phyloP scores from a whole-genome alignment of 1,140 invertebrate genomes.

The Cydia pomonella region DNA sequence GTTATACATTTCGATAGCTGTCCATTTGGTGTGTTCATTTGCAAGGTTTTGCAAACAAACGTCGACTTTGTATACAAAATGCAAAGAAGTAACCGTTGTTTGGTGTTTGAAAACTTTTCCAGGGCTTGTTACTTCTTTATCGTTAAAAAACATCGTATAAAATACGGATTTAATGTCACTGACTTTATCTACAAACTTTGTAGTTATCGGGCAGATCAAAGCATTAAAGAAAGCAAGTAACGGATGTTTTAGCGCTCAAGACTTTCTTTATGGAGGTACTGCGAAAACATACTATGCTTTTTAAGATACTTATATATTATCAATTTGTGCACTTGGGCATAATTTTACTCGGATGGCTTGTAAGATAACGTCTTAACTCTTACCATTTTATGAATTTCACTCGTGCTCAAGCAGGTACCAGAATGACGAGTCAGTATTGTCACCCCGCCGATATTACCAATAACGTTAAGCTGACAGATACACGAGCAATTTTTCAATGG shows the following conservation, averaged over 20 bases:
- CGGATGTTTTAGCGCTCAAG: constrained; percentile 31
- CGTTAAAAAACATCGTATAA: constrained; percentile 31
- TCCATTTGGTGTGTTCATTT: neutral
- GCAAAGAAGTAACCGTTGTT: constrained; percentile 15
- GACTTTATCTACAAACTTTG: constrained; percentile 31
- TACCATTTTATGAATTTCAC: neutral
- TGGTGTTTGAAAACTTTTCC: constrained; percentile 18
- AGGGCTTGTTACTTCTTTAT: constrained; percentile 18
- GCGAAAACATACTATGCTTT: neutral
- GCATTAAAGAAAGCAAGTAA: constrained; percentile 27
- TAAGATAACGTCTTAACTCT: neutral
- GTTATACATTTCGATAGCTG: neutral
- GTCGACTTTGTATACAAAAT: constrained; percentile 10
- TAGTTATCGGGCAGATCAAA: constrained; percentile 23
- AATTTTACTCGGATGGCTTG: neutral
- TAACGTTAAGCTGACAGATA: constrained; percentile 2
- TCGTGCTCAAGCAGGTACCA: neutral
- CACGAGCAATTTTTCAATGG: constrained; percentile 57
- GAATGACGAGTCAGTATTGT: neutral
- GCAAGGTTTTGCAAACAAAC: neutral
- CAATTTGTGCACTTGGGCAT: neutral
- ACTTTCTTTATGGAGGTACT: constrained; percentile 10
- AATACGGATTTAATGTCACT: constrained; percentile 30
- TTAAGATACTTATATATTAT: neutral
- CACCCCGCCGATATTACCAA: constrained; percentile 6